Evolutionary conservation across 2,113 vertebrate genomes (phyloP).

Genomic region (Crotalus horridus): DNA sequence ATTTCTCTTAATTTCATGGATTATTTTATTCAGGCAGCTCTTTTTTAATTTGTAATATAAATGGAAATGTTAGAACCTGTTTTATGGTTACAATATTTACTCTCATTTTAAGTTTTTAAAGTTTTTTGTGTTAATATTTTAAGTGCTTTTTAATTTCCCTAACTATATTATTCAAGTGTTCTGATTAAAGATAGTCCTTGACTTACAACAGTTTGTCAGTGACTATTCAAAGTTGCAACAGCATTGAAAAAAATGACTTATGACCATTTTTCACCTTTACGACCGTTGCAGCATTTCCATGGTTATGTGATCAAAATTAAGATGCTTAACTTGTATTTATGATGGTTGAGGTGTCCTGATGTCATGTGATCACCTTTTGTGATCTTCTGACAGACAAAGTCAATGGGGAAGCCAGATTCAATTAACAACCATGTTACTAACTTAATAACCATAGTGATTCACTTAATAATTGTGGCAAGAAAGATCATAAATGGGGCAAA

Average conservation of each 20-base stretch:
- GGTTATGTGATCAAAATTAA: not conserved
- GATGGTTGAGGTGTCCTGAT: not conserved
- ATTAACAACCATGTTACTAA: not conserved
- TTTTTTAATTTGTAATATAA: not conserved
- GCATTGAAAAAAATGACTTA: not conserved
- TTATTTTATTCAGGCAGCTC: not conserved
- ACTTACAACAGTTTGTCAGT: not conserved
- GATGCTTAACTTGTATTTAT: not conserved
- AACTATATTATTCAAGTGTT: not conserved
- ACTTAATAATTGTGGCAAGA: not conserved
- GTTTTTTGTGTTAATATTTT: not conserved
- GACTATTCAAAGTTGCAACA: not conserved
- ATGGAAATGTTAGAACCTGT: not conserved
- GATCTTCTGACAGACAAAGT: not conserved
- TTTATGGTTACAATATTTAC: not conserved
- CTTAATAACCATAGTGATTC: not conserved
- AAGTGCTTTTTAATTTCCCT: not conserved
- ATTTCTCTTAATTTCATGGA: not conserved
- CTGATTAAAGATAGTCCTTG: not conserved
- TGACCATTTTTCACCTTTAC: not conserved
- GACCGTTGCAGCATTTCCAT: not conserved
- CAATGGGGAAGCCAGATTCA: not conserved
- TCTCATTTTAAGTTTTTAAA: not conserved
- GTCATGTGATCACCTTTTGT: not conserved
- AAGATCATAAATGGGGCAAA: not conserved